Base-by-base conservation (phyloP, 2,797 vertebrate species). In the Enteromius afrohamiltoni region DNA sequence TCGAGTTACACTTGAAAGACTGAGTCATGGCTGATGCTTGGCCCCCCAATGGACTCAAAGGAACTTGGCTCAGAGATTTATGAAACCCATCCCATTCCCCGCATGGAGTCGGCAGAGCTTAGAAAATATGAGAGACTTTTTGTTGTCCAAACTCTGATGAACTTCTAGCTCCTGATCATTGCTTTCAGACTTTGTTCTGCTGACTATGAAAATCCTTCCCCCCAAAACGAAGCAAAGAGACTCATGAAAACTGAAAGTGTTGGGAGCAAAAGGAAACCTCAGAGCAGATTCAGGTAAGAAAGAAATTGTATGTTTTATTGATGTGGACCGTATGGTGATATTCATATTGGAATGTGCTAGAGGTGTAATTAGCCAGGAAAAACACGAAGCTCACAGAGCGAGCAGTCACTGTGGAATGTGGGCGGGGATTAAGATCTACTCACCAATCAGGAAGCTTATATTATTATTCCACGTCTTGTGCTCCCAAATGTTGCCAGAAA, bases 31-130 rank as follows among this genome's bases (percentile, higher is more conserved):
- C 79, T 74, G 79, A 84, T 86, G 74, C 55, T 75, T 67, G 55
- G 21, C 78, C 87, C 91, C 84, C 90, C 89, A 87, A 75, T 89
- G 88, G 92, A 93, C 91, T 92, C 91, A 86, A 91, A 91, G 88
- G 87, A 93, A 92, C 91, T 93, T 93, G 91, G 91, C 91, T 84
- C 58, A 53, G 86, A 73, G 91, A 88, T 91, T 90, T 85, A 85
- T 83, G 83, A 92, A 92, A 84, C 89, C 89, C 85, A 86, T 91
- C 93, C 91, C 91, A 93, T 89, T 91, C 89, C 90, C 91, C 88
- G 88, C 89, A 87, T 87, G 87, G 84, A 87, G 92, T 91, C 92
- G 89, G 87, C 86, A 89, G 83, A 88, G 88, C 85, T 80, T 77
- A 89, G 90, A 88, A 93, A 91, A 92, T 90, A 91, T 88, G 86